Percentiles rank a stretch among this genome's conserved stretches.
Conservation (phyloP, 1,140 invertebrate species). For the Pogonomyrmex californicus region DNA sequence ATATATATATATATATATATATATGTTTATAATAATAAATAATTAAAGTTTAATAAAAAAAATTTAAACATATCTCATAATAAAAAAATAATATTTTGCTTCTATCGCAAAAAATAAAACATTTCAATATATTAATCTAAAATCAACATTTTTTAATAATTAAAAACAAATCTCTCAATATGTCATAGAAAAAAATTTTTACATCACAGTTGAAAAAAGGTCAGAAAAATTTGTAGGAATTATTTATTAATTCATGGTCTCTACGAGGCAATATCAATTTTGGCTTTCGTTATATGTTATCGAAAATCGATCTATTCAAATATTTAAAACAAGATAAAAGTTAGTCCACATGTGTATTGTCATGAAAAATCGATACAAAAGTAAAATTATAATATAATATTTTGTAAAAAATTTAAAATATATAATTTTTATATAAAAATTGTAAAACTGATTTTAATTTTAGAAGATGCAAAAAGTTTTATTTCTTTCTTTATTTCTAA, state of each 20-base stretch:
- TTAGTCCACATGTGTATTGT: not conserved
- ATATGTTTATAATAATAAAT: not conserved
- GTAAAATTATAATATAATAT: not conserved
- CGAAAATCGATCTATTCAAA: constrained; percentile 25
- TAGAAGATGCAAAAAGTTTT: not conserved
- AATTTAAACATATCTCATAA: not conserved
- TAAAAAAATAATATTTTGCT: not conserved
- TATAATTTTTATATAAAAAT: constrained; percentile 6
- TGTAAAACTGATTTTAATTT: not conserved
- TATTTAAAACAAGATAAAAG: not conserved
- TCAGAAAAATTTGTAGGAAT: not conserved
- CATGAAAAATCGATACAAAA: not conserved
- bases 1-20: not conserved
- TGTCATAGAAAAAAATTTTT: not conserved
- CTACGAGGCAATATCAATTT: constrained; percentile 24
- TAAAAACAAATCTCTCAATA: not conserved
- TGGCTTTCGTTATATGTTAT: constrained; percentile 9
- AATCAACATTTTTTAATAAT: not conserved
- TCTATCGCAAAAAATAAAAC: not conserved
- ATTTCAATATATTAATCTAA: not conserved
- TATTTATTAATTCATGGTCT: constrained; percentile 4
- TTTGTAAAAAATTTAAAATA: not conserved
- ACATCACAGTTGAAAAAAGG: not conserved
- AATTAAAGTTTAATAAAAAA: not conserved
- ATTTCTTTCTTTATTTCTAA: not conserved